phyloP scores from a whole-genome alignment of 1,140 invertebrate species.

The Pinna nobilis region DNA sequence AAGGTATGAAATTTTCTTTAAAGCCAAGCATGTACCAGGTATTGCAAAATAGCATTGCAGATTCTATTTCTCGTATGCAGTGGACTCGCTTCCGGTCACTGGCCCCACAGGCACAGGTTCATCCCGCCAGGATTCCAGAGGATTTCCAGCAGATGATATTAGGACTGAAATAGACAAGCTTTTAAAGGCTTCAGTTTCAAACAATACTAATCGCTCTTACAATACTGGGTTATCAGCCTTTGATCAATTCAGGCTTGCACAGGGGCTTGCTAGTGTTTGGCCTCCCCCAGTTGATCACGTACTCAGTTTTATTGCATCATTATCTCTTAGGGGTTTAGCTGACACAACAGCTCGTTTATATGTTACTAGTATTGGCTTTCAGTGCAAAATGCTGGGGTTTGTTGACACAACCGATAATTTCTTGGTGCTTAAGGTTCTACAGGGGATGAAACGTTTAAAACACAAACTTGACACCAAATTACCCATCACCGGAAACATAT shows the following conservation, averaged over 20 bases:
- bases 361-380: not conserved
- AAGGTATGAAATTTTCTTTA: conserved; percentile 1
- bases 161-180: conserved; percentile 1
- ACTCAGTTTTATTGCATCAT: conserved; percentile 9
- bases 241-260: not conserved
- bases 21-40: conserved; percentile 2
- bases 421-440: conserved; percentile 1
- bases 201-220: conserved; percentile 25
- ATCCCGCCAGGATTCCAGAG: not conserved
- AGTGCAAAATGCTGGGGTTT: conserved; percentile 3
- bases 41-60: conserved; percentile 1
- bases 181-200: conserved; percentile 17
- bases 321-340: conserved; percentile 6
- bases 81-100: conserved; percentile 5
- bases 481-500: conserved; percentile 1
- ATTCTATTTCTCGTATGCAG: conserved; percentile 21
- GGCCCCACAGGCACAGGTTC: conserved; percentile 4
- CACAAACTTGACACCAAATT: conserved; percentile 4
- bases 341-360: not conserved
- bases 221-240: conserved; percentile 1
- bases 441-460: conserved; percentile 8
- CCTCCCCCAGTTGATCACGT: conserved; percentile 9
- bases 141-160: not conserved
- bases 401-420: conserved; percentile 16
- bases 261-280: not conserved